Evolutionary conservation across 1,140 invertebrate genomes (phyloP).

Genomic region (Solen grandis): DNA sequence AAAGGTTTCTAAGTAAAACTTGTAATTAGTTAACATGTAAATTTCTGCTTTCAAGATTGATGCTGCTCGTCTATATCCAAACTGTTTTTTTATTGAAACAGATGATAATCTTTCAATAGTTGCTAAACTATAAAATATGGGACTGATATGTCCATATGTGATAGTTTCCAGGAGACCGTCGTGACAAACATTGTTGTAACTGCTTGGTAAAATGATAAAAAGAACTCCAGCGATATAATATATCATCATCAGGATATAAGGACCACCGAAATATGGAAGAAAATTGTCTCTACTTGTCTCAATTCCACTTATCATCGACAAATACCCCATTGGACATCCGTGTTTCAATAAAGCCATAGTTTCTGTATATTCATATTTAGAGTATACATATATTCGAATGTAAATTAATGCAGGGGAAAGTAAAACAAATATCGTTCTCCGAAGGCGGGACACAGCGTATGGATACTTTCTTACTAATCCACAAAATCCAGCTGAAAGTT

Average conservation of each 20-base stretch:
- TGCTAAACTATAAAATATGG: not conserved
- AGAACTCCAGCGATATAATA: not conserved
- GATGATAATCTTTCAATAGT: conserved; percentile 2
- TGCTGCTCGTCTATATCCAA: not conserved
- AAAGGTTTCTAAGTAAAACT: not conserved
- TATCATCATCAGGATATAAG: not conserved
- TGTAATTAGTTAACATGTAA: conserved; percentile 1
- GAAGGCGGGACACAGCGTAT: not conserved
- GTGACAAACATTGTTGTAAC: not conserved
- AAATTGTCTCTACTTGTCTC: conserved; percentile 22
- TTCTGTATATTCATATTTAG: not conserved
- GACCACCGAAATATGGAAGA: conserved; percentile 24
- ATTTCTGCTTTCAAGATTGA: not conserved
- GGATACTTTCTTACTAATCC: conserved; percentile 17
- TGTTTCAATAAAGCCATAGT: conserved; percentile 4
- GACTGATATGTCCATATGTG: not conserved
- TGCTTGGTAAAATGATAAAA: not conserved
- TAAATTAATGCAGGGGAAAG: conserved; percentile 7
- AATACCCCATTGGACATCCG: conserved; percentile 18
- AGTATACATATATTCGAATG: conserved; percentile 2
- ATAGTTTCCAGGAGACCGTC: not conserved
- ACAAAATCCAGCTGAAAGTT: not conserved
- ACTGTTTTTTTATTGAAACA: not conserved
- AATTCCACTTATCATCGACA: conserved; percentile 24
- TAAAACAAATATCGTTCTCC: not conserved